A percentile compares a stretch with the other conserved stretches of the same genome.
phyloP scores from a whole-genome alignment of 2,888 invertebrate species.

The Mythimna albipuncta region DNA sequence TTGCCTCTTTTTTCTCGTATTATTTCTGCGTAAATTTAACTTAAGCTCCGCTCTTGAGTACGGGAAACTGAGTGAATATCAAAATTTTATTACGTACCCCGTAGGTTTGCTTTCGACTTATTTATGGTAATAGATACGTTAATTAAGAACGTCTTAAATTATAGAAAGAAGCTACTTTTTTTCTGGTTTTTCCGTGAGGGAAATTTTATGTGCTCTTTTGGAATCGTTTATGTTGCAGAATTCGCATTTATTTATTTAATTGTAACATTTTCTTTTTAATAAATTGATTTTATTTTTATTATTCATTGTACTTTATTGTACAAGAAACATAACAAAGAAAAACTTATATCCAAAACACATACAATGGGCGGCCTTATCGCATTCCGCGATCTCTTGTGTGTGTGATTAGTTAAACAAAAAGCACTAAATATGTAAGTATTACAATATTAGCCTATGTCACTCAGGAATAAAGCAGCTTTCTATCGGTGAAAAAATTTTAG shows the following conservation, averaged over 20 bases:
- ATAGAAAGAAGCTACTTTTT: constrained; percentile 49
- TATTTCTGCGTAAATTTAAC: constrained; percentile 90
- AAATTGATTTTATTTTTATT: too few relatives aligned
- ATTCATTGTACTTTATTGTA: too few relatives aligned
- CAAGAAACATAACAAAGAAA: too few relatives aligned
- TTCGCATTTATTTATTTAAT: background rate
- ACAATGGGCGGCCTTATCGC: too few relatives aligned
- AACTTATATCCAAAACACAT: too few relatives aligned
- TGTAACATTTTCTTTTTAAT: too few relatives aligned
- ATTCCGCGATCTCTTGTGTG: too few relatives aligned
- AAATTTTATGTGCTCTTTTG: background rate
- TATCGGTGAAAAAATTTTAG: too few relatives aligned
- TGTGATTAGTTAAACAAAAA: too few relatives aligned
- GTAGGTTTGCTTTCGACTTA: constrained; percentile 74
- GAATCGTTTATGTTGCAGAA: background rate
- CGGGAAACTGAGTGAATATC: constrained; percentile 66
- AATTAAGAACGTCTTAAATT: constrained; percentile 67
- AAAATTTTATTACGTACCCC: constrained; percentile 82
- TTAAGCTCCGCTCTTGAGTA: constrained; percentile 80
- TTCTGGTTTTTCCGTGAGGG: constrained; percentile 25
- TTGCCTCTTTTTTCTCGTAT: constrained; percentile 83
- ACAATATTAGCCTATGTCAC: too few relatives aligned
- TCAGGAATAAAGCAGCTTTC: too few relatives aligned
- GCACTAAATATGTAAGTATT: too few relatives aligned
- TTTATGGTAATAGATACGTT: constrained; percentile 72